These are phyloP conservation scores for Micropterix aruncella DNA, from an alignment of 2,888 invertebrate species.

Conservation along the genomic window DNA sequence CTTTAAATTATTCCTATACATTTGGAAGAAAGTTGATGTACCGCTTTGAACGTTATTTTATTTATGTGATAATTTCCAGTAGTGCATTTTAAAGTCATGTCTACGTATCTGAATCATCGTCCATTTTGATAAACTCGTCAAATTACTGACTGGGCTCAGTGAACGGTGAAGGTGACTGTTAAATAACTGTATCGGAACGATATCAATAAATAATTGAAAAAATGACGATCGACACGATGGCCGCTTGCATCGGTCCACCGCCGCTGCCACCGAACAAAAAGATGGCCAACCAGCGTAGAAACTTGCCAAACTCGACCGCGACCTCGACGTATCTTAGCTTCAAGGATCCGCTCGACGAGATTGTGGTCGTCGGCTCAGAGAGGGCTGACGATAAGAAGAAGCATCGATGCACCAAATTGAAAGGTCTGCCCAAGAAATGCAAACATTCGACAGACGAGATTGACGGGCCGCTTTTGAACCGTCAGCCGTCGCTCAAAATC, in stretches of 20 bases:
- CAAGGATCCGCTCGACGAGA: conserved; percentile 25
- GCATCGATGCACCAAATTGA: conserved; percentile 10
- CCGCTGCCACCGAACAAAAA: conserved; percentile 40
- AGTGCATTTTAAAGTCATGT: too few species aligned
- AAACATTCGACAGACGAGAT: conserved; percentile 7
- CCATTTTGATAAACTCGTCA: too few species aligned
- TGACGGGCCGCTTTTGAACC: not conserved
- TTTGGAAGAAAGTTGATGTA: too few species aligned
- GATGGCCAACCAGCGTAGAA: conserved; percentile 7
- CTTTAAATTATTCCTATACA: too few species aligned
- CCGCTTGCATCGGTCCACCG: conserved; percentile 41
- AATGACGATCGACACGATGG: conserved; percentile 21
- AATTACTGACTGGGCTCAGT: too few species aligned
- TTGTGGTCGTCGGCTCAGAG: conserved; percentile 34
- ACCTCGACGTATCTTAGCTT: conserved; percentile 35
- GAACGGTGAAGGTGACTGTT: too few species aligned
- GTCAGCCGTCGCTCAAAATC: not conserved
- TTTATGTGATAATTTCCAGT: too few species aligned
- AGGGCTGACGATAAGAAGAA: conserved; percentile 15
- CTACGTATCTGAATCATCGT: too few species aligned
- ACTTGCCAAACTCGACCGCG: conserved; percentile 5
- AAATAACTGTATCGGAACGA: too few species aligned
- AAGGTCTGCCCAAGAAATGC: conserved; percentile 11
- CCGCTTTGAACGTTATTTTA: too few species aligned
- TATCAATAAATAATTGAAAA: not conserved